These are phyloP conservation scores for Lycodopsis pacificus DNA, from an alignment of 2,797 vertebrate species.

Conservation along the genomic window DNA sequence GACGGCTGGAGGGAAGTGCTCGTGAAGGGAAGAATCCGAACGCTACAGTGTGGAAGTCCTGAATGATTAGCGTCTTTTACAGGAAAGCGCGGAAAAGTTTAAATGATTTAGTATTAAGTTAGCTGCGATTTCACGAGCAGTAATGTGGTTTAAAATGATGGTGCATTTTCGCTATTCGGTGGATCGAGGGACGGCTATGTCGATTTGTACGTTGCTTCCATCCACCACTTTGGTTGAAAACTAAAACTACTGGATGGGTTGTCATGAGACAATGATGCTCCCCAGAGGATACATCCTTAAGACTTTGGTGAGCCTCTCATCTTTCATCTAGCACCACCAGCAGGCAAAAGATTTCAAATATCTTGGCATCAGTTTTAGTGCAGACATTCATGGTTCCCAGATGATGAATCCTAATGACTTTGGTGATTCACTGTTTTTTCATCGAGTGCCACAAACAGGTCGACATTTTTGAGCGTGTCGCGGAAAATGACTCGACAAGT, in stretches of 20 bases:
- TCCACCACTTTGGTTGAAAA: neutral
- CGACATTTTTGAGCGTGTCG: neutral
- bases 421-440: neutral
- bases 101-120: neutral
- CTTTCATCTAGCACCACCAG: conserved; percentile 4
- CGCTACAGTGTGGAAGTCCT: no score
- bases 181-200: neutral
- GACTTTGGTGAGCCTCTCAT: neutral
- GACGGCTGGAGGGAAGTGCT: conserved; percentile 27
- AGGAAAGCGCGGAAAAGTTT: no score
- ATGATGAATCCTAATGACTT: neutral
- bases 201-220: neutral
- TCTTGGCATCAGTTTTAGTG: neutral
- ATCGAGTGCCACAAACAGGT: neutral
- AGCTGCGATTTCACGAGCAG: neutral
- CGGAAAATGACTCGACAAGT: neutral
- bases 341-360: neutral
- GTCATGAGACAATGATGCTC: neutral
- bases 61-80: no score
- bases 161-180: neutral
- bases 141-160: neutral
- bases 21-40: neutral
- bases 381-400: neutral
- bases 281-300: neutral
- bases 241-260: neutral